Evolutionary conservation across 2,888 invertebrate species (phyloP).

Genomic region (Sycophila texana): DNA sequence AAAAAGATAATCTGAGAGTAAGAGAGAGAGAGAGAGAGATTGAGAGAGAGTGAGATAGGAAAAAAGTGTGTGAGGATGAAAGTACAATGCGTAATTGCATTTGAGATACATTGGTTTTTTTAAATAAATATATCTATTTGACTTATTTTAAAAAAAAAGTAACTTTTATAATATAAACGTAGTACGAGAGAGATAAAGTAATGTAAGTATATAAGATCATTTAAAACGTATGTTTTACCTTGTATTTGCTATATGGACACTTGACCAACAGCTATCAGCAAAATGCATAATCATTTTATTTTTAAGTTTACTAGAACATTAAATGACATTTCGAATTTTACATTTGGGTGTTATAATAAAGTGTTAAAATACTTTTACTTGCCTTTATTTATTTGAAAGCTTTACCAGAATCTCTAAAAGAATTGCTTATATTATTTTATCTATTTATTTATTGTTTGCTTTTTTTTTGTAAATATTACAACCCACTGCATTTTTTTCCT

Average conservation of each 20-base stretch:
- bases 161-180: slow-evolving; percentile 49
- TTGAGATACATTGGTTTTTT: slow-evolving; percentile 71
- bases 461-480: too few relatives aligned
- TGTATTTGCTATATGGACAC: slow-evolving; percentile 41
- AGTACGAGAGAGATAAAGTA: slow-evolving; percentile 36
- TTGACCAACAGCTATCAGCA: slow-evolving; percentile 22
- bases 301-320: slow-evolving; percentile 47
- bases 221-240: slow-evolving; percentile 39
- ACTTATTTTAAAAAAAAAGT: slow-evolving; percentile 59
- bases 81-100: slow-evolving; percentile 66
- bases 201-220: slow-evolving; percentile 40
- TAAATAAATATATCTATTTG: slow-evolving; percentile 73
- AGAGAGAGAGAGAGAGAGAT: slow-evolving; percentile 46
- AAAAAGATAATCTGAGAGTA: slow-evolving; percentile 54
- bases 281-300: slow-evolving; percentile 52
- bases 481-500: too few relatives aligned
- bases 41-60: slow-evolving; percentile 50
- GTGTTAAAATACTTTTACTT: slow-evolving; percentile 52
- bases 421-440: too few relatives aligned
- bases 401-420: too few relatives aligned
- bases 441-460: too few relatives aligned
- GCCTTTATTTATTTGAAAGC: slow-evolving; percentile 8
- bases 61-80: slow-evolving; percentile 63
- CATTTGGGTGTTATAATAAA: slow-evolving; percentile 56
- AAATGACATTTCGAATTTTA: slow-evolving; percentile 53